Evolutionary conservation across 2,113 vertebrate genomes (phyloP).

Genomic region (Leucosticte australis): DNA sequence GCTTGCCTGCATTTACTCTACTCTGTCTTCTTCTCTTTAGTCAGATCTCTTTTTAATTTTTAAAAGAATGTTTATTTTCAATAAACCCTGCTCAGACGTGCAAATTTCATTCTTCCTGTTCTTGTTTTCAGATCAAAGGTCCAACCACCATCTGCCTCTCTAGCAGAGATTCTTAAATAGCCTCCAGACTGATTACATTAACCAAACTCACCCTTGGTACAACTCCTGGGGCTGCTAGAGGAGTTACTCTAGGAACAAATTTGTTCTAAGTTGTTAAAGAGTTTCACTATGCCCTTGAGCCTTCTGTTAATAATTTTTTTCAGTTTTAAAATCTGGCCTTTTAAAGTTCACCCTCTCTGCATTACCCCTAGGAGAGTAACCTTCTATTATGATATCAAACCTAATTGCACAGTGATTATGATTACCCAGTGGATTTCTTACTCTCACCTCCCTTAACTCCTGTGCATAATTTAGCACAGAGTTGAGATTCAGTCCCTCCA

Average conservation of each 20-base stretch:
- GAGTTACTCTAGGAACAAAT: conserved; percentile 45
- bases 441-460: conserved; percentile 50
- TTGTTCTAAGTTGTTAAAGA: conserved; percentile 41
- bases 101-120: conserved; percentile 10
- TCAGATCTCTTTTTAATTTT: background rate
- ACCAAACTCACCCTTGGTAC: conserved; percentile 42
- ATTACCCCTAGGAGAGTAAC: conserved; percentile 55
- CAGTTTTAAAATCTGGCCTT: conserved; percentile 64
- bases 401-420: conserved; percentile 58
- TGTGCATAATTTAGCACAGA: conserved; percentile 42
- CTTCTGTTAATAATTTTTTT: conserved; percentile 60
- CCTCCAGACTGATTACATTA: conserved; percentile 29
- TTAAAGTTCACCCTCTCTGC: conserved; percentile 65
- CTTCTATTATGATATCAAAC: conserved; percentile 70
- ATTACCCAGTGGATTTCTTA: conserved; percentile 59
- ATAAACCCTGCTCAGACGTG: background rate
- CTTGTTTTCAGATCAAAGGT: conserved; percentile 29
- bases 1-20: background rate
- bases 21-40: background rate
- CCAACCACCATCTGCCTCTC: conserved; percentile 13
- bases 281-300: conserved; percentile 67
- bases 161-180: conserved; percentile 23
- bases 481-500: background rate
- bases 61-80: conserved; percentile 33
- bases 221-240: background rate